Evolutionary conservation across 2,113 vertebrate genomes (phyloP).

Genomic region (Megatriorchis doriae): DNA sequence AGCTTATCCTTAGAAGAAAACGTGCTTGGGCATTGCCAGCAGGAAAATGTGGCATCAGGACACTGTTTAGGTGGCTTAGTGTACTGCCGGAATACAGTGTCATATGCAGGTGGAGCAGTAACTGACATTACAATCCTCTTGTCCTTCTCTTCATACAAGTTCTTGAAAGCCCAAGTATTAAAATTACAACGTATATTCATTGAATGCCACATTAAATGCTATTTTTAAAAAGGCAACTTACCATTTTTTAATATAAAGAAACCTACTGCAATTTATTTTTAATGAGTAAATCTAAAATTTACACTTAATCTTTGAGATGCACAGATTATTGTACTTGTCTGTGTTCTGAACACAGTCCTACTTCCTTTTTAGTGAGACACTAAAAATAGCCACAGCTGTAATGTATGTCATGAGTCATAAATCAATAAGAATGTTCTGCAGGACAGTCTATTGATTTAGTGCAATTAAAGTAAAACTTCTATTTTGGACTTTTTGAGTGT

Average conservation of each 20-base stretch:
- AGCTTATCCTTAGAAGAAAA: neutral
- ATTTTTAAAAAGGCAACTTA: neutral
- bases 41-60: neutral
- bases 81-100: neutral
- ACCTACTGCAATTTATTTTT: neutral
- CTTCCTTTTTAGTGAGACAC: neutral
- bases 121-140: neutral
- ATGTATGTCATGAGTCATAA: constrained; percentile 48
- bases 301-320: neutral
- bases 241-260: neutral
- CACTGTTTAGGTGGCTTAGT: neutral
- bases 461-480: constrained; percentile 49
- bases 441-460: constrained; percentile 43
- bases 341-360: neutral
- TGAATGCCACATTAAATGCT: neutral
- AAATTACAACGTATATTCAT: neutral
- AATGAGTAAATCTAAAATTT: neutral
- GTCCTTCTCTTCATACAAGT: neutral
- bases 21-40: neutral
- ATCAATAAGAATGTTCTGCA: constrained; percentile 49
- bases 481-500: neutral
- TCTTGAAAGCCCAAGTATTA: neutral
- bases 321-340: neutral
- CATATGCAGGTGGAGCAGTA: neutral
- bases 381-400: constrained; percentile 48